These are phyloP conservation scores for Euspilapteryx auroguttella DNA, from an alignment of 2,888 invertebrate species.

Conservation along the genomic window DNA sequence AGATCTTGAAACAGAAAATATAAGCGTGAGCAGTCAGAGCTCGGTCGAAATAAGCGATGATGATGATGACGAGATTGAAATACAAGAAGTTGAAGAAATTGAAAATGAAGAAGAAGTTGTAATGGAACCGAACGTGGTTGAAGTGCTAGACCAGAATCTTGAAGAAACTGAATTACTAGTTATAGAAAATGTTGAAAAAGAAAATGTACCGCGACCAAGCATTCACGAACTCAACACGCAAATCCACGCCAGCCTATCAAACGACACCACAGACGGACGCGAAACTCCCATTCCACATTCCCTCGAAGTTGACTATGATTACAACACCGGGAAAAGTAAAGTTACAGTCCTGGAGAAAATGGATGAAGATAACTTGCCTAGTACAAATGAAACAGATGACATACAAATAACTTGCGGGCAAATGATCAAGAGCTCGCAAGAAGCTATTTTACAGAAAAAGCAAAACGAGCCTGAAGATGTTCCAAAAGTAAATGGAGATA, in stretches of 20 bases:
- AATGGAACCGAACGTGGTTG: conserved; percentile 5
- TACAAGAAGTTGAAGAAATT: conserved; percentile 8
- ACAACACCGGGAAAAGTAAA: conserved; percentile 16
- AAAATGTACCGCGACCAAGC: conserved; percentile 4
- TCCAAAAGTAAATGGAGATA: conserved; percentile 5
- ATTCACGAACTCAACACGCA: conserved; percentile 29
- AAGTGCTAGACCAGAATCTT: too few species aligned
- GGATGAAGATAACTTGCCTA: conserved; percentile 37
- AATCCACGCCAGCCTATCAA: conserved; percentile 16
- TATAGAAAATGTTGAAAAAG: neutral
- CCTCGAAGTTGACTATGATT: conserved; percentile 31
- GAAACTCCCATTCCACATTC: conserved; percentile 24
- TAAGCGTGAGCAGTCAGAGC: conserved; percentile 33
- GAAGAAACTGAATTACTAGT: neutral
- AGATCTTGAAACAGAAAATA: conserved; percentile 24
- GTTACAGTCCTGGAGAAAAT: conserved; percentile 23
- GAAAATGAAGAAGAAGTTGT: conserved; percentile 8
- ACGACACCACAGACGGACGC: conserved; percentile 19
- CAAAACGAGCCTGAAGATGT: conserved; percentile 10
- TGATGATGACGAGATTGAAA: conserved; percentile 6
- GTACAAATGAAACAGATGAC: conserved; percentile 41
- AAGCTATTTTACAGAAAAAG: conserved; percentile 10
- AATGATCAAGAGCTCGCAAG: conserved; percentile 21
- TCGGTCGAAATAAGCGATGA: conserved; percentile 25
- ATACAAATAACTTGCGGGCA: conserved; percentile 45